Evolutionary conservation across 2,113 vertebrate genomes (phyloP).

Genomic region (Pterocles orientalis): DNA sequence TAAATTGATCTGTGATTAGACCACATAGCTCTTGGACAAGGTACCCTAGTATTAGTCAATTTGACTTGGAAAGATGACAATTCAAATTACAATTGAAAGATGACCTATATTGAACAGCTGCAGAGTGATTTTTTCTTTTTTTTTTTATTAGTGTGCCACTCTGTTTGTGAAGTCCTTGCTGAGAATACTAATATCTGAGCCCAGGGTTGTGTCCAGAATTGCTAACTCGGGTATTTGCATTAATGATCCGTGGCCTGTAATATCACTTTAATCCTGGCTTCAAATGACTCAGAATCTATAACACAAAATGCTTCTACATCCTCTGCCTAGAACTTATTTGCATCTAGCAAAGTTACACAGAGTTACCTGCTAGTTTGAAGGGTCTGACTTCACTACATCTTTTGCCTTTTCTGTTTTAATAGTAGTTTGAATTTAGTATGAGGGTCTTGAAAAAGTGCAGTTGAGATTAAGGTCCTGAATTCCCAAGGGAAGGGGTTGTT

Average conservation of each 20-base stretch:
- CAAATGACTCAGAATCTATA: conserved; percentile 22
- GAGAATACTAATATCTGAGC: conserved; percentile 48
- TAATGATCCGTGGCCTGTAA: conserved; percentile 29
- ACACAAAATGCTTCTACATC: not conserved
- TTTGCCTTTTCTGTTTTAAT: not conserved
- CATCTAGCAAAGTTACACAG: not conserved
- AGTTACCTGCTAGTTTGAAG: not conserved
- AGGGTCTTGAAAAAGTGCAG: not conserved
- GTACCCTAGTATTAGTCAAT: conserved; percentile 47
- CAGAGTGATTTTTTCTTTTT: not conserved
- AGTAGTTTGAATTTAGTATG: not conserved
- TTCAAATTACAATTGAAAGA: conserved; percentile 65
- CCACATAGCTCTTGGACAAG: conserved; percentile 28
- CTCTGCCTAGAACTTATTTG: not conserved
- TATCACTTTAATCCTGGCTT: conserved; percentile 42
- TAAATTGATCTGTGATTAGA: conserved; percentile 62
- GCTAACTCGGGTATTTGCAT: conserved; percentile 41
- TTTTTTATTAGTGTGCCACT: not conserved
- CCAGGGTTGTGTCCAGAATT: conserved; percentile 33
- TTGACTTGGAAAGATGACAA: conserved; percentile 57
- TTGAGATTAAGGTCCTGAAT: not conserved
- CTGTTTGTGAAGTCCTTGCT: conserved; percentile 38
- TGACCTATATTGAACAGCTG: conserved; percentile 38
- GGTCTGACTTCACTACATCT: not conserved
- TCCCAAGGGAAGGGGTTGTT: not conserved